Conservation (phyloP, 2,797 vertebrate genomes). For the Coreius guichenoti region DNA sequence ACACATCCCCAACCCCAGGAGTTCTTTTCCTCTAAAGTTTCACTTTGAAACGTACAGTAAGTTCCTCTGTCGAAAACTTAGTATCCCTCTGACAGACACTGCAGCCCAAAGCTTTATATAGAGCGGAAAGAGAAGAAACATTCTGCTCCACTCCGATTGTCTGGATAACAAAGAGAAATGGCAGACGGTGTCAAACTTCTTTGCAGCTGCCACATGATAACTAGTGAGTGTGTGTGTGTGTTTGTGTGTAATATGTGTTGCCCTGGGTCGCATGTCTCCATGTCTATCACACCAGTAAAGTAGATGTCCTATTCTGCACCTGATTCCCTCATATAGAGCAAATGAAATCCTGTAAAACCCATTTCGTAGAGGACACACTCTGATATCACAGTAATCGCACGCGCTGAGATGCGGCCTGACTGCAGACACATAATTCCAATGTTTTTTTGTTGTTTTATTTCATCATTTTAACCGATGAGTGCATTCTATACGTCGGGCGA, state of each 20-base stretch:
- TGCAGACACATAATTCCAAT: constrained; percentile 41
- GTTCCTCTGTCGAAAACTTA: constrained; percentile 42
- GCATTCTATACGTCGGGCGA: constrained; percentile 2
- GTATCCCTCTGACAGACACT: constrained; percentile 39
- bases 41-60: constrained; percentile 42
- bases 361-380: constrained; percentile 41
- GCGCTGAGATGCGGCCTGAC: background rate
- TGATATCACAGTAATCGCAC: constrained; percentile 23
- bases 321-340: constrained; percentile 51
- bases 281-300: constrained; percentile 51
- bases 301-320: constrained; percentile 50
- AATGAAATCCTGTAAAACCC: constrained; percentile 47
- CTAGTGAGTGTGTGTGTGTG: constrained; percentile 27
- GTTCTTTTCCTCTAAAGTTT: constrained; percentile 44
- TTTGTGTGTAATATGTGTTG: constrained; percentile 25
- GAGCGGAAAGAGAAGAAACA: constrained; percentile 35
- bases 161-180: constrained; percentile 53
- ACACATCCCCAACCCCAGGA: background rate
- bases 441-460: constrained; percentile 38
- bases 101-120: constrained; percentile 46
- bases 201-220: constrained; percentile 47
- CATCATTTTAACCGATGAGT: constrained; percentile 34
- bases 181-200: constrained; percentile 47
- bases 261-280: constrained; percentile 32
- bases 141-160: constrained; percentile 35